Conservation (phyloP, 2,797 vertebrate species). For the Anableps anableps region DNA sequence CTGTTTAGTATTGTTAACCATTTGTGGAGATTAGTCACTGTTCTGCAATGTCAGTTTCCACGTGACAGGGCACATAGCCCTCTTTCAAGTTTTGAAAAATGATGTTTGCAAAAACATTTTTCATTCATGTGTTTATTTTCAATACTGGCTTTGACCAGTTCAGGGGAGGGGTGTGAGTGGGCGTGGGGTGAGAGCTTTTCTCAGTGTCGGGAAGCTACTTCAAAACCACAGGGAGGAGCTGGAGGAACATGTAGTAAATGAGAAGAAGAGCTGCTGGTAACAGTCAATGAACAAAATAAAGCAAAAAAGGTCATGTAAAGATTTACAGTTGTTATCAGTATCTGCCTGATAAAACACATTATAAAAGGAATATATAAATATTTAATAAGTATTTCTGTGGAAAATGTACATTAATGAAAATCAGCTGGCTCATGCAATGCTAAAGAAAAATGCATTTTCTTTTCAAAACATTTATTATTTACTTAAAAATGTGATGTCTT, state of each 20-base stretch:
- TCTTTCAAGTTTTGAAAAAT: slow-evolving; percentile 35
- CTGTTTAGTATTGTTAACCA: slow-evolving; percentile 4
- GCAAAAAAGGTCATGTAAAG: not conserved
- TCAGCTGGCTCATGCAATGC: not conserved
- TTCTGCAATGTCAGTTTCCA: slow-evolving; percentile 29
- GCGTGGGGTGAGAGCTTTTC: not conserved
- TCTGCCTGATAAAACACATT: not conserved
- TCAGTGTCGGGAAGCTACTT: not conserved
- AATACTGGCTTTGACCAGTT: too few species aligned
- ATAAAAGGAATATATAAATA: not conserved
- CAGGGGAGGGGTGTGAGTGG: not conserved
- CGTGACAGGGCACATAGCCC: not conserved
- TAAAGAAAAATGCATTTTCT: not conserved
- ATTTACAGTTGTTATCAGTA: not conserved
- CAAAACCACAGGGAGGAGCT: slow-evolving; percentile 56
- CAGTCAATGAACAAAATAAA: too few species aligned
- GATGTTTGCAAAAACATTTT: slow-evolving; percentile 18
- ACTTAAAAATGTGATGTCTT: not conserved
- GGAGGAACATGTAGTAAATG: slow-evolving; percentile 23
- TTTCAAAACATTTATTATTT: not conserved
- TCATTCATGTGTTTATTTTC: slow-evolving; percentile 1
- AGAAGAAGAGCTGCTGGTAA: not conserved
- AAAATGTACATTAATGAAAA: not conserved
- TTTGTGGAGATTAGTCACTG: slow-evolving; percentile 57
- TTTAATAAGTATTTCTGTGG: not conserved